Percentiles rank a stretch among this genome's conserved stretches.
Conservation (phyloP, 2,888 invertebrate species). For the Ferdinandea cuprea region DNA sequence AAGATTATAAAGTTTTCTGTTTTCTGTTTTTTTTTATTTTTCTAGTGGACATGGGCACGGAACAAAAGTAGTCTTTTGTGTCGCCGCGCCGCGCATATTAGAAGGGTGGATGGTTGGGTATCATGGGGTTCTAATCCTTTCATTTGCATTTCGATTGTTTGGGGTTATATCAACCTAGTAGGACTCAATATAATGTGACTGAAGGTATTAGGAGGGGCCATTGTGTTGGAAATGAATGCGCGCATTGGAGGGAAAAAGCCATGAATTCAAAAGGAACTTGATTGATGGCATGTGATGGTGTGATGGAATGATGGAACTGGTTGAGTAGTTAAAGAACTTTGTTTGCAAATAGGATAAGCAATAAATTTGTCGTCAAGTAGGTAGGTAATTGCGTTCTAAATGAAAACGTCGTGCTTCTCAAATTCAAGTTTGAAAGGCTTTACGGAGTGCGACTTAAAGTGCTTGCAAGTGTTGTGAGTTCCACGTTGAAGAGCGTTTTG, state of each 20-base stretch:
- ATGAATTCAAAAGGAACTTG: conserved; percentile 17
- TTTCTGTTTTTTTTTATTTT: conserved; percentile 6
- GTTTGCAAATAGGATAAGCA: too few species aligned
- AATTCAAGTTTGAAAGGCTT: too few species aligned
- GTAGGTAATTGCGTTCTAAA: too few species aligned
- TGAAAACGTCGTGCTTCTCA: too few species aligned
- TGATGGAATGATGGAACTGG: neutral
- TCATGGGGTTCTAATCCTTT: conserved; percentile 62
- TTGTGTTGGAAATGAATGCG: conserved; percentile 14
- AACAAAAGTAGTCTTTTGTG: conserved; percentile 49
- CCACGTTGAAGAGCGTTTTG: too few species aligned
- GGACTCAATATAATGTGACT: conserved; percentile 31
- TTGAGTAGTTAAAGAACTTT: neutral
- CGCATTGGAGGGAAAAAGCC: conserved; percentile 18
- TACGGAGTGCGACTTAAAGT: too few species aligned
- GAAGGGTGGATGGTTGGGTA: conserved; percentile 28
- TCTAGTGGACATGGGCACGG: conserved; percentile 24
- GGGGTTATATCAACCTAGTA: conserved; percentile 46
- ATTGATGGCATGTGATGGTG: conserved; percentile 12
- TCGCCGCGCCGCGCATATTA: conserved; percentile 15
- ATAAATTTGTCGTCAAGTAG: too few species aligned
- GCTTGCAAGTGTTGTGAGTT: too few species aligned
- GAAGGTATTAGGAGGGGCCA: neutral
- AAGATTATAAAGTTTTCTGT: conserved; percentile 53
- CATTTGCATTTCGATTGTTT: conserved; percentile 71